phyloP scores from a whole-genome alignment of 2,797 vertebrate genomes.

The Sebastolobus alascanus region DNA sequence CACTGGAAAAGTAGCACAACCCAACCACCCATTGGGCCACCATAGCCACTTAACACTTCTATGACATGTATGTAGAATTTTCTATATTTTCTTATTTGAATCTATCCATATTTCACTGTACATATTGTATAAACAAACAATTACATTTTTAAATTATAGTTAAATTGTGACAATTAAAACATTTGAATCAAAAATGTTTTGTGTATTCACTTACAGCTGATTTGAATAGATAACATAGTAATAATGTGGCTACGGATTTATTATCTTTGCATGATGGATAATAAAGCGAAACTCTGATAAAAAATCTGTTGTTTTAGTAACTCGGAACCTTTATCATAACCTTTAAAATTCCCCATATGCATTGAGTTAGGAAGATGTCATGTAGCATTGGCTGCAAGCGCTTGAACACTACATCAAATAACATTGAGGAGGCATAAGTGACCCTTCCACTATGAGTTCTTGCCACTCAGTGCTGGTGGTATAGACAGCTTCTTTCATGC shows the following conservation, averaged over 20 bases:
- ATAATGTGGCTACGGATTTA: background rate
- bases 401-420: slow-evolving; percentile 9
- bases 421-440: slow-evolving; percentile 8
- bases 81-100: background rate
- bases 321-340: background rate
- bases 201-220: background rate
- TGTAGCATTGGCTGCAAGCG: background rate
- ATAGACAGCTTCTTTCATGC: slow-evolving; percentile 37
- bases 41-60: background rate
- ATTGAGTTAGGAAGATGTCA: background rate
- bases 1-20: background rate
- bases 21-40: background rate
- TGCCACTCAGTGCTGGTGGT: slow-evolving; percentile 39
- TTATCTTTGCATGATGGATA: background rate
- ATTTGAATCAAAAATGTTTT: background rate
- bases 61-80: background rate
- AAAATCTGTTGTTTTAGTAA: background rate
- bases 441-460: slow-evolving; percentile 13
- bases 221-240: background rate
- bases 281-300: background rate
- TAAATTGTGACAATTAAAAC: background rate
- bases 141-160: too few species aligned
- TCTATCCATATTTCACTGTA: background rate
- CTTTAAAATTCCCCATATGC: background rate
- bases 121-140: too few species aligned